Base-by-base conservation (phyloP, 2,888 invertebrate genomes). In the Serripes groenlandicus region DNA sequence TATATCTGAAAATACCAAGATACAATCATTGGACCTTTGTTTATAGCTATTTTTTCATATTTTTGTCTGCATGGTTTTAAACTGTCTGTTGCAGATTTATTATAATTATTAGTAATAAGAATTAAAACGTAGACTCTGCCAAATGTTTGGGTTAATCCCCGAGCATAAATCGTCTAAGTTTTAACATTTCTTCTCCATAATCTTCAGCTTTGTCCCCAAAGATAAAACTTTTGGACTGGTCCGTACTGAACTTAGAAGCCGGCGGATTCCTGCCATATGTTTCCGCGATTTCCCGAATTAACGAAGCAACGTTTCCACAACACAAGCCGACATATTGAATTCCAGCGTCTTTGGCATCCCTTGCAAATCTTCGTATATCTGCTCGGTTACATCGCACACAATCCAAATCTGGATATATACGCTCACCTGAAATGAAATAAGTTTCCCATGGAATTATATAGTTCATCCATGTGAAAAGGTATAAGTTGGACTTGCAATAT, bases 251-350 rank as follows among this genome's bases (percentile, higher is more conserved):
- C 60, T 78, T 82, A 0, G 75, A 75, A 37, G 82, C 71, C 30
- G 82, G 82, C 35, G 82, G 82, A 30, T 75, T 58, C 26, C 75
- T 68, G 3, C 72, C 78, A 49, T 78, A 72, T 15, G 56, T 75
- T 35, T 82, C 91, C 2, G 90, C 88, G 52, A 92, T 68, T 23
- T 82, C 78, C 23, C 91, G 83, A 34, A 78, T 83, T 64, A 89
- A 83, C 58, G 86, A 86, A 5, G 90, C 71, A 7, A 84, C 77
- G 56, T 91, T 89, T 11, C 92, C 92, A 68, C 92, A 92, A 74
- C 92, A 92, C 49, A 92, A 81, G 0, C 92, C 92, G 3, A 91
- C 70, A 66, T 92, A 91, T 68, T 89, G 87, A n/a, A 91, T 76
- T 7, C 89, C 90, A 5, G 88, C 68, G 28, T 85, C 79, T 66